Evolutionary conservation across 2,113 vertebrate species (phyloP).

Genomic region (Spea multiplicata): DNA sequence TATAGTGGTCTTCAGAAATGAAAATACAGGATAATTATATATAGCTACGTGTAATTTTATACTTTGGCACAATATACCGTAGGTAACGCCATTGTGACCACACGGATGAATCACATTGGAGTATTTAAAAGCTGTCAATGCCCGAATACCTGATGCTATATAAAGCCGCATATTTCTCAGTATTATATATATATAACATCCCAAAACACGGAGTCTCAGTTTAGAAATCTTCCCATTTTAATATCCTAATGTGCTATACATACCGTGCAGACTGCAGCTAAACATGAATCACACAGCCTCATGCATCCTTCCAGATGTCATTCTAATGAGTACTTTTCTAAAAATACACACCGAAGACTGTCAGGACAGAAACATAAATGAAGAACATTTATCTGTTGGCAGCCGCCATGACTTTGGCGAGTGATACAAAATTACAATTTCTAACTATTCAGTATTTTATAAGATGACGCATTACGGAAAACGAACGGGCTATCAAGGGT

Average conservation of each 20-base stretch:
- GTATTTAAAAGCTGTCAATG: too few relatives aligned
- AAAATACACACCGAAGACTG: conserved; percentile 33
- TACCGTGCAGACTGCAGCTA: not conserved
- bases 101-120: too few relatives aligned
- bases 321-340: conserved; percentile 33
- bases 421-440: not conserved
- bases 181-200: not conserved
- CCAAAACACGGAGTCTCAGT: not conserved
- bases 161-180: not conserved
- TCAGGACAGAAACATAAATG: conserved; percentile 19
- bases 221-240: not conserved
- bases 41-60: too few relatives aligned
- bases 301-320: conserved; percentile 32
- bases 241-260: conserved; percentile 1
- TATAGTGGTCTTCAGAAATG: too few relatives aligned
- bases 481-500: too few relatives aligned
- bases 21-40: too few relatives aligned
- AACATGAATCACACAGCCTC: conserved; percentile 29
- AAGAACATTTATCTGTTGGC: conserved; percentile 21
- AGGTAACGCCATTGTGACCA: too few relatives aligned
- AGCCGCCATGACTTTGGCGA: not conserved
- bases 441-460: not conserved
- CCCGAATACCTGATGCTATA: too few relatives aligned
- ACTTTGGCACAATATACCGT: too few relatives aligned
- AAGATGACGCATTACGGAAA: not conserved